A percentile compares a stretch with the other conserved stretches of the same genome.
Conservation (phyloP, 2,113 vertebrate genomes). For the Asarcornis scutulata region DNA sequence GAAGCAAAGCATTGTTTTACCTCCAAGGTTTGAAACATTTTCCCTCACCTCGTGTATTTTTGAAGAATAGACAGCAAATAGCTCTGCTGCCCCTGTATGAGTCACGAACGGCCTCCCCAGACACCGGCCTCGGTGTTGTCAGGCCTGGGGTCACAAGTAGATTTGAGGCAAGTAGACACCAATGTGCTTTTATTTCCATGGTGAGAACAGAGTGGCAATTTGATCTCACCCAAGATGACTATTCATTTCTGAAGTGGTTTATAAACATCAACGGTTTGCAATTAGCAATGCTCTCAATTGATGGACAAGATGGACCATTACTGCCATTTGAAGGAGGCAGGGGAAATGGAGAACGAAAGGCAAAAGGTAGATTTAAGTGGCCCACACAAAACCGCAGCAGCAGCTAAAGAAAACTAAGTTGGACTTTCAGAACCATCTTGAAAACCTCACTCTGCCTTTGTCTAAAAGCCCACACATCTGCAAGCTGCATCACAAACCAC, state of each 20-base stretch:
- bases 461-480: neutral
- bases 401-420: neutral
- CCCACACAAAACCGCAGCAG: neutral
- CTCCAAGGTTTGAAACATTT: neutral
- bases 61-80: neutral
- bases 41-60: neutral
- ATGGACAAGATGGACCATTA: neutral
- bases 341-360: neutral
- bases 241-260: neutral
- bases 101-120: neutral
- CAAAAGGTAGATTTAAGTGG: neutral
- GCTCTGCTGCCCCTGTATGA: neutral
- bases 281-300: neutral
- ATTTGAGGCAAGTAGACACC: neutral
- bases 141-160: neutral
- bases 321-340: neutral
- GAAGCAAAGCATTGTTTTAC: neutral
- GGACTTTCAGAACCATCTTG: neutral
- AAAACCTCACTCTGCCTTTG: neutral
- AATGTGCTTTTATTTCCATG: neutral
- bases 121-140: neutral
- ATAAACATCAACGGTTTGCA: neutral
- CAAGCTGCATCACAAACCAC: neutral
- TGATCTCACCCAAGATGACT: neutral
- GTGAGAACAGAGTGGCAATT: neutral